Base-by-base conservation (phyloP, 2,888 invertebrate genomes). In the Ligdia adustata region DNA sequence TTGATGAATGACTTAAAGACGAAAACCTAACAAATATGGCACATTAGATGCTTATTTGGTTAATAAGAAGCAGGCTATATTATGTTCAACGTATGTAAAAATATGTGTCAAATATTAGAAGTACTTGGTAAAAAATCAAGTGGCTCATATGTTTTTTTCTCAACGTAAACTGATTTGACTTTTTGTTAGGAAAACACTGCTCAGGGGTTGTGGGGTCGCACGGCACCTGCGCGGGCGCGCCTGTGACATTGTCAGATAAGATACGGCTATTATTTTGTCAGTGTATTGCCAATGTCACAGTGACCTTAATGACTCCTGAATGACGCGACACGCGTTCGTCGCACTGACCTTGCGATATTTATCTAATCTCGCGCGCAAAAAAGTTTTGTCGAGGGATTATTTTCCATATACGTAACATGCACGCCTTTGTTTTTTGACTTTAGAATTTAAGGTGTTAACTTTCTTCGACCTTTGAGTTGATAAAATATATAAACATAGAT, bases 281-380 rank as follows among this genome's bases (percentile, higher is more conserved):
- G 73, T 70, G 79, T 85, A 83, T 85, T 84, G 71, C 83, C 90
- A 90, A 90, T 88, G 90, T 89, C 89, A 89, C 83, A 87, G 81
- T 88, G 85, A 89, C 90, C 89, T 88, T 82, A 89, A 85, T 89
- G 89, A 85, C 89, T 83, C 79, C 79, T 75, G 76, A 85, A 83
- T 85, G 83, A 82, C 85, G 82, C 81, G 76, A 73, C 73, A 71
- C 78, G 76, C 79, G 78, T 76, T 77, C 61, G 55, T 57, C 66
- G 80, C 69, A 69, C 69, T 81, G 84, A 88, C 89, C 89, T 89
- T 90, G 89, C 69, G 76, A 80, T 85, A 75, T 82, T 87, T 89
- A 88, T 90, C 89, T 90, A 87, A 89, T 90, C 88, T 80, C 70
- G 70, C 79, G 79, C 74, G 89, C 88, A 69, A 88, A 83, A 84